phyloP scores from a whole-genome alignment of 2,888 invertebrate genomes.

The Platycnemis pennipes region DNA sequence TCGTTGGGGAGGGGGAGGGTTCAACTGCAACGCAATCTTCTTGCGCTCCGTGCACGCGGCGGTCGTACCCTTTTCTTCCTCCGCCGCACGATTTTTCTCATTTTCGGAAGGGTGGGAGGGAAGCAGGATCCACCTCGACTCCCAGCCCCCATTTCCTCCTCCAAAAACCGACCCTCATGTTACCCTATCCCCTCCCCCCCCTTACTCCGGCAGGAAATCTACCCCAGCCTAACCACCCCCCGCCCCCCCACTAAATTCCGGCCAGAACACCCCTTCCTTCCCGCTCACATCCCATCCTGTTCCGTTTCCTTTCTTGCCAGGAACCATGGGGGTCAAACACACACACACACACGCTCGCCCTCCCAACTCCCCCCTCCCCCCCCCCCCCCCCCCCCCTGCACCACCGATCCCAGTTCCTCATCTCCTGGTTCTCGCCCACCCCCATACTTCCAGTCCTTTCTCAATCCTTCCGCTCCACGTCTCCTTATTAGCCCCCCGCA shows the following conservation, averaged over 20 bases:
- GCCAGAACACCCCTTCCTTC: neutral
- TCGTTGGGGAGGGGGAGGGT: too few relatives aligned
- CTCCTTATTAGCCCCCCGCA: slow-evolving; percentile 52
- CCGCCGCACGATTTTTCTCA: neutral
- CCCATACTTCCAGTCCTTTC: neutral
- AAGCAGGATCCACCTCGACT: neutral
- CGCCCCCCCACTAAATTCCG: neutral
- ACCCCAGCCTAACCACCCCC: neutral
- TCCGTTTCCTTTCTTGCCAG: neutral
- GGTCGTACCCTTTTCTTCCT: neutral
- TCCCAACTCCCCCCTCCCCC: neutral
- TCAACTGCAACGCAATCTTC: too few relatives aligned
- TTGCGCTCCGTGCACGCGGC: too few relatives aligned
- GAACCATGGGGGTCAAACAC: neutral
- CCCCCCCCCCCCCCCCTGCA: neutral
- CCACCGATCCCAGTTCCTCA: neutral
- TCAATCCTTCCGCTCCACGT: slow-evolving; percentile 55
- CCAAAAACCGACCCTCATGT: slow-evolving; percentile 11
- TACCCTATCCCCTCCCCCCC: too few relatives aligned
- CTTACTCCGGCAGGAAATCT: neutral
- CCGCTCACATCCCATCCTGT: neutral
- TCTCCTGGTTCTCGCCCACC: neutral
- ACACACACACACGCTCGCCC: neutral
- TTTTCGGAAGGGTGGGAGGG: neutral
- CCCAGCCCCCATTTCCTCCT: neutral